A percentile compares a stretch with the other conserved stretches of the same genome.
phyloP scores from a whole-genome alignment of 2,888 invertebrate species.

The Drosophila barbarae region DNA sequence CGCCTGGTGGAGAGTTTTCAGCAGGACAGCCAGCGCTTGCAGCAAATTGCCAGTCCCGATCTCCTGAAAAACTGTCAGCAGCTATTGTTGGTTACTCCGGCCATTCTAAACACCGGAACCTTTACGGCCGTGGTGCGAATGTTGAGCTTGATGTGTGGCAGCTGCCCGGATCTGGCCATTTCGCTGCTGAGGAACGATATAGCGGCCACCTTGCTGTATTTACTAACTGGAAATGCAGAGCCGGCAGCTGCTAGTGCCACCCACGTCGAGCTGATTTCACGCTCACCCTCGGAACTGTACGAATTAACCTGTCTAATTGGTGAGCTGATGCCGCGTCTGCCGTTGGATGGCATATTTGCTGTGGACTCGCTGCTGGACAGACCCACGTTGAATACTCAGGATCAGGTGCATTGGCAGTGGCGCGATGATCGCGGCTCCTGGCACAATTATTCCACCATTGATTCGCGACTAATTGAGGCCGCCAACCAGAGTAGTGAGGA shows the following conservation, averaged over 20 bases:
- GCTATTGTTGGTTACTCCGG: conserved; percentile 93
- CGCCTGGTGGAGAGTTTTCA: conserved; percentile 98
- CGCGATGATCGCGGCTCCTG: conserved; percentile 95
- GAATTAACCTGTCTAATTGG: conserved; percentile 98
- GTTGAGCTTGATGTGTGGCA: conserved; percentile 97
- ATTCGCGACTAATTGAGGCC: conserved; percentile 96
- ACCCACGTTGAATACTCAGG: conserved; percentile 84
- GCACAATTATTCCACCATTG: conserved; percentile 95
- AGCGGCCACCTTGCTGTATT: conserved; percentile 95
- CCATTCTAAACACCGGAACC: conserved; percentile 95
- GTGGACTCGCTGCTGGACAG: conserved; percentile 93
- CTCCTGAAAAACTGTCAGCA: conserved; percentile 96
- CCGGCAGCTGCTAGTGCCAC: conserved; percentile 72
- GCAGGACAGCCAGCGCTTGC: conserved; percentile 91
- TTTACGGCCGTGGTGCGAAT: conserved; percentile 98
- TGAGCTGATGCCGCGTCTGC: conserved; percentile 97
- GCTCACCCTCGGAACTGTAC: conserved; percentile 97
- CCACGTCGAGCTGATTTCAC: conserved; percentile 91
- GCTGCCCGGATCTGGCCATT: conserved; percentile 96
- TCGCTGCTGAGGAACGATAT: conserved; percentile 96
- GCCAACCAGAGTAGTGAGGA: conserved; percentile 96
- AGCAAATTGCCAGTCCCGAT: conserved; percentile 94
- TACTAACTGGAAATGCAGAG: conserved; percentile 93
- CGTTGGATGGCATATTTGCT: conserved; percentile 96
- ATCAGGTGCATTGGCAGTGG: conserved; percentile 98